These are phyloP conservation scores for Diplodus sargus DNA, from an alignment of 2,797 vertebrate species.

Conservation along the genomic window DNA sequence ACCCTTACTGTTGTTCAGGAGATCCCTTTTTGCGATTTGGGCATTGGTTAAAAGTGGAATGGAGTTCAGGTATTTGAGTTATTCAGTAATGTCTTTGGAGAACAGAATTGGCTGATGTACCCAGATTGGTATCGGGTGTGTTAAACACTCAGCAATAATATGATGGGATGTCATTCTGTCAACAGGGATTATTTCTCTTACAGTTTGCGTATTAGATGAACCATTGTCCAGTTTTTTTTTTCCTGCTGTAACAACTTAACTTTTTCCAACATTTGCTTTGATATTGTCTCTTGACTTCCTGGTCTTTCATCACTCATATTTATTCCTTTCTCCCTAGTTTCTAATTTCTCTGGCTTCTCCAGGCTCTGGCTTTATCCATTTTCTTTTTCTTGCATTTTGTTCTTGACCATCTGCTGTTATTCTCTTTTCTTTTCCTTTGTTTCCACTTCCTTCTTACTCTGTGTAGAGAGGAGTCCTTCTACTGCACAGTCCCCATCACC, in stretches of 20 bases:
- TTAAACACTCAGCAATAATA: not conserved
- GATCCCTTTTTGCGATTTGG: constrained; percentile 28
- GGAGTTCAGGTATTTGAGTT: not conserved
- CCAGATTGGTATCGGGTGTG: not conserved
- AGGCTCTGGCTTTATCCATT: constrained; percentile 62
- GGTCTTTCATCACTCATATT: constrained; percentile 60
- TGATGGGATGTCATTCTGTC: not conserved
- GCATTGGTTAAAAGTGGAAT: constrained; percentile 16
- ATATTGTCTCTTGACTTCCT: constrained; percentile 58
- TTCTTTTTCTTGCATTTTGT: constrained; percentile 68
- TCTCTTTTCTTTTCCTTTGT: constrained; percentile 65
- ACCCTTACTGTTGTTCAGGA: constrained; percentile 43
- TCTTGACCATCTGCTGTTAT: constrained; percentile 72
- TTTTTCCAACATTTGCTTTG: constrained; percentile 58
- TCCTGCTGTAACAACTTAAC: constrained; percentile 51
- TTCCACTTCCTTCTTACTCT: constrained; percentile 68
- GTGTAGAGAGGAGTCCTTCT: constrained; percentile 93
- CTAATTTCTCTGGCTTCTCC: constrained; percentile 65
- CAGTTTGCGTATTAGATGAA: constrained; percentile 43
- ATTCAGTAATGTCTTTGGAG: constrained; percentile 16
- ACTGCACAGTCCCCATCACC: constrained; percentile 94
- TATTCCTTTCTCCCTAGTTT: constrained; percentile 69
- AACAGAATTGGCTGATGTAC: not conserved
- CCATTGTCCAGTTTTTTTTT: constrained; percentile 43
- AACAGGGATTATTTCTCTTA: constrained; percentile 39